Base-by-base conservation (phyloP, 1,140 invertebrate genomes). In the Pseudomyrmex pallidus region DNA sequence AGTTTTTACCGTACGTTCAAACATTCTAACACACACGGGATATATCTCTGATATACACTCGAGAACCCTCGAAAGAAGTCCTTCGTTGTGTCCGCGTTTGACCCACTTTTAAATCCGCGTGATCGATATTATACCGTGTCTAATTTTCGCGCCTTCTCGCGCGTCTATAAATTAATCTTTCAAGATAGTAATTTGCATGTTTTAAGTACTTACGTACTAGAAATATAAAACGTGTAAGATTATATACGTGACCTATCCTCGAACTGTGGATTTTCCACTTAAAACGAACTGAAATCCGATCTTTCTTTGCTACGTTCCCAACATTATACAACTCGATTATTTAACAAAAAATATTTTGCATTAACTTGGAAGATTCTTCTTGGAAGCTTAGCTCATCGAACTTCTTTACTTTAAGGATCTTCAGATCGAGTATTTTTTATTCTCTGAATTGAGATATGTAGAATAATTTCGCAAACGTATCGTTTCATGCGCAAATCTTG, bases 1-100 rank as follows among this genome's bases (percentile, higher is more conserved):
- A 35, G 7, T 35, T 35, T 35, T 35, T 35, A 35, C 35, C 1
- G 5, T 35, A 35, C 35, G 35, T 35, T 0, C 35, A 35, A 35
- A 35, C 35, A 35, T 35, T 35, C 35, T 35, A 35, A 35, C 35
- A 5, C 35, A 35, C 35, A 35, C 35, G 35, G 35, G 3, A 20
- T 17, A 64, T 76, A 76, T 54, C 46, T 54, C n/a, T 68, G 15
- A 66, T 35, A 35, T 35, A 77, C 62, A 64, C n/a, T 76, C n/a
- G 50, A 66, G 44, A 46, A n/a, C 25, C 56, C 20, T 68, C 48
- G 9, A 25, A 68, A 67, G 74, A 77, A 77, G 46, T 15, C 9
- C 54, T 1, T 25, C 10, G 9, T 35, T 10, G 35, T 35, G 35
- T 35, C 7, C 17, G 8, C 13, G 4, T 35, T 52, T 56, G 50